Evolutionary conservation across 1,140 invertebrate genomes (phyloP), one percentile per base, ranked within the genome.

Genomic region (Drosophila varians): DNA sequence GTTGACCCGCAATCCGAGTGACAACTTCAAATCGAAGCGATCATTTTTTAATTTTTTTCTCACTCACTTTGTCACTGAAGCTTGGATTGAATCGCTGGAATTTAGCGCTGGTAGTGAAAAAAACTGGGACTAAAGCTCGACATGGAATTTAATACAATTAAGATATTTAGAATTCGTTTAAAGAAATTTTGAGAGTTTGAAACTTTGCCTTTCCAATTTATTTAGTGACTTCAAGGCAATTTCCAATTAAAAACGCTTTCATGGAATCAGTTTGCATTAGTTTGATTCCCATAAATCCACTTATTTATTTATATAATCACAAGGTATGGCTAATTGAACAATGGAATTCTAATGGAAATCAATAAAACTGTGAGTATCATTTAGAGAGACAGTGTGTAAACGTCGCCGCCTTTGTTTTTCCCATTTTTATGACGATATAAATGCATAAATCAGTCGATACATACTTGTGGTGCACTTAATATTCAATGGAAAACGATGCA

Each of bases 291-390:
- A 66, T 52, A 66, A 66, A 53, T 52, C 9, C 47, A 31, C 46
- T 16, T n/a, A 8, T 36, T 16, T 19, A 64, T 64, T 64, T 48
- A 38, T 48, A 25, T 43, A 73, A 57, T 23, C 18, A 5, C 2
- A 48, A 12, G 6, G 18, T 25, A 6, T 11, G 23, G 55, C 31
- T 86, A 75, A 75, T 86, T 72, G 66, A 74, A 86, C 65, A 86
- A 79, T 76, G 76, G 74, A 86, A 84, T 86, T 86, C 75, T 62
- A 72, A 79, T 68, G 71, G 62, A 72, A 75, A 76, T 80, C n/a
- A n/a, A n/a, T n/a, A n/a, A 45, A 38, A 42, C 40, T 5, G 38
- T 45, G 51, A 40, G n/a, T n/a, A n/a, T n/a, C n/a, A n/a, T n/a
- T n/a, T n/a, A n/a, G n/a, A n/a, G n/a, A n/a, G n/a, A n/a, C n/a